phyloP scores from a whole-genome alignment of 2,113 vertebrate genomes.

The Pterocles gutturalis region DNA sequence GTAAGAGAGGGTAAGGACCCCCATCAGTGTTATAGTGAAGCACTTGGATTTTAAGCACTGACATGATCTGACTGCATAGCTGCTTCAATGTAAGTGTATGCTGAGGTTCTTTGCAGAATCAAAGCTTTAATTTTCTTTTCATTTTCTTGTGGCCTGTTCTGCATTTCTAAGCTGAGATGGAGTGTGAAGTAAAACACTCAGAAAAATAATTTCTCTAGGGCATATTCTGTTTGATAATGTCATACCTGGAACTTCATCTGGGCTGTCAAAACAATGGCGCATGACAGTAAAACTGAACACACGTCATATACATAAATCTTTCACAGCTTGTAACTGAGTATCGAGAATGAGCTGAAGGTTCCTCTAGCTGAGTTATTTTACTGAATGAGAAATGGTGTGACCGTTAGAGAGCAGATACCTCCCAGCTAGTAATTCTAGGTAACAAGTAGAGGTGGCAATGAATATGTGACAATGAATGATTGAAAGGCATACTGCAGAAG shows the following conservation, averaged over 20 bases:
- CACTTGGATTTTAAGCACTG: neutral
- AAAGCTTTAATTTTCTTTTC: slow-evolving; percentile 24
- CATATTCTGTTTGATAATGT: slow-evolving; percentile 70
- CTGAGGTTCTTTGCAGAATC: neutral
- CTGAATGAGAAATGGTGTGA: neutral
- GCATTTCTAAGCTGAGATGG: slow-evolving; percentile 46
- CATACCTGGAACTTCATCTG: slow-evolving; percentile 68
- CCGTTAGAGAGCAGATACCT: neutral
- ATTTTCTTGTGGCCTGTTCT: slow-evolving; percentile 57
- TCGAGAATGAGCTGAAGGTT: neutral
- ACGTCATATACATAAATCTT: slow-evolving; percentile 55
- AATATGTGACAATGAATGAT: neutral
- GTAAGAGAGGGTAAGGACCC: neutral
- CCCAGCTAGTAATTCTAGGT: neutral
- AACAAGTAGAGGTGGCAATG: neutral
- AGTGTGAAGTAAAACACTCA: slow-evolving; percentile 56
- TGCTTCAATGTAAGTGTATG: neutral
- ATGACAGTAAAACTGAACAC: slow-evolving; percentile 60
- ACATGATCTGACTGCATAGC: neutral
- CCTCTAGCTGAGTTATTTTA: neutral
- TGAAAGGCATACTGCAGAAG: neutral
- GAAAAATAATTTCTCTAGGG: slow-evolving; percentile 68
- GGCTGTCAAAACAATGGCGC: slow-evolving; percentile 65
- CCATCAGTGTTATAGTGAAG: neutral
- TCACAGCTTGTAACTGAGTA: slow-evolving; percentile 43